Conservation (phyloP, 2,113 vertebrate species). For the Leptobrachium leishanense region DNA sequence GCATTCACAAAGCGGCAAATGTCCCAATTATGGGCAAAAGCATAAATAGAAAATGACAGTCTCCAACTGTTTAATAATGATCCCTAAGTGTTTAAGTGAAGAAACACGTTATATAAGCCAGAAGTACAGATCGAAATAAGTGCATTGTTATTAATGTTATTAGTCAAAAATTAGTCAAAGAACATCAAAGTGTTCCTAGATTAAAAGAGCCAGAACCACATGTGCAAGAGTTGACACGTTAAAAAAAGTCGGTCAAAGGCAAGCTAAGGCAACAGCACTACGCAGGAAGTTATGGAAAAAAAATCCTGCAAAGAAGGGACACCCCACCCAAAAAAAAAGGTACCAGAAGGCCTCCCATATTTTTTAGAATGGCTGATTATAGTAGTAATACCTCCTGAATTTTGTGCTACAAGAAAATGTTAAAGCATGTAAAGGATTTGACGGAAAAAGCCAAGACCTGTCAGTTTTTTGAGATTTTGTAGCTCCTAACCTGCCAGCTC, state of each 20-base stretch:
- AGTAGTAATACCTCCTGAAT: no score
- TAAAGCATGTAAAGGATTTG: no score
- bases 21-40: not conserved
- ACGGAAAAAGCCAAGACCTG: no score
- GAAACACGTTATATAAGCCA: not conserved
- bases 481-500: no score
- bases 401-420: no score
- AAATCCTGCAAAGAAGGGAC: no score
- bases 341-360: no score
- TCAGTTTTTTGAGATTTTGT: no score
- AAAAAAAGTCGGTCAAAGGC: not conserved
- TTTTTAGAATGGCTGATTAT: no score
- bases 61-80: not conserved
- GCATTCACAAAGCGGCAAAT: not conserved
- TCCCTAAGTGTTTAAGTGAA: not conserved
- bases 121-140: not conserved
- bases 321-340: no score
- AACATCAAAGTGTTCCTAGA: not conserved
- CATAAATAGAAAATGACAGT: not conserved
- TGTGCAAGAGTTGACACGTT: not conserved
- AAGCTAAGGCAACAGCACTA: not conserved
- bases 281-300: not conserved
- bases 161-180: not conserved
- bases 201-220: not conserved
- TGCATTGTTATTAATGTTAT: not conserved